A percentile compares a stretch with the other conserved stretches of the same genome.
Evolutionary conservation across 2,888 invertebrate species (phyloP).

Genomic region (Tetragonula carbonaria): DNA sequence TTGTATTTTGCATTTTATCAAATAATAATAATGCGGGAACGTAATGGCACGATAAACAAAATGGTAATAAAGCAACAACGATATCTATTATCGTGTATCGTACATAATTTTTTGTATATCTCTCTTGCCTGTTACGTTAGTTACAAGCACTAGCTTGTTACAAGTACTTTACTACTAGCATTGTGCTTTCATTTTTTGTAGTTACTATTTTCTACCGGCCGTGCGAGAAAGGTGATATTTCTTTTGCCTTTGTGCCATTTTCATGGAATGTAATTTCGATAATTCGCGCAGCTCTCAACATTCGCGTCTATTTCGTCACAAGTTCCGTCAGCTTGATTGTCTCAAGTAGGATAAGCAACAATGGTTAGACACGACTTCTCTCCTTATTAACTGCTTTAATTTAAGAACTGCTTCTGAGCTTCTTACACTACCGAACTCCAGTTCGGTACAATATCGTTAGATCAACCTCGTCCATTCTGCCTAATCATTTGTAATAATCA

Average conservation of each 20-base stretch:
- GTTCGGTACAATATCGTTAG: background rate
- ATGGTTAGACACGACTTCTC: background rate
- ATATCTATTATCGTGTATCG: background rate
- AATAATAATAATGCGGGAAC: background rate
- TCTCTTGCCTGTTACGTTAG: too few species aligned
- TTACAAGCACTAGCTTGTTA: too few species aligned
- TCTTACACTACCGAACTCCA: background rate
- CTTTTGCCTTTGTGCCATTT: background rate
- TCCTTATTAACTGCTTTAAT: background rate
- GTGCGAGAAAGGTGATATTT: background rate
- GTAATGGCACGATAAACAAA: background rate
- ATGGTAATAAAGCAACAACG: slow-evolving; percentile 13
- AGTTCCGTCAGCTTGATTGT: background rate
- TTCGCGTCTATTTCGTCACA: background rate
- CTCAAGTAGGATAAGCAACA: background rate
- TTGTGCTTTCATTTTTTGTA: background rate
- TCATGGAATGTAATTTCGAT: background rate
- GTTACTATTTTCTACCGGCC: background rate
- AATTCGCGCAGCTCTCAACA: background rate
- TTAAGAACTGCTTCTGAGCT: background rate
- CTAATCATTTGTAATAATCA: background rate
- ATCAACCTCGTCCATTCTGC: background rate
- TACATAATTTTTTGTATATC: background rate
- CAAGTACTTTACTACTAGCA: background rate
- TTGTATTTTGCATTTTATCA: background rate